These are phyloP conservation scores for Tachyglossus aculeatus DNA, from an alignment of 2,797 vertebrate species.

Conservation along the genomic window DNA sequence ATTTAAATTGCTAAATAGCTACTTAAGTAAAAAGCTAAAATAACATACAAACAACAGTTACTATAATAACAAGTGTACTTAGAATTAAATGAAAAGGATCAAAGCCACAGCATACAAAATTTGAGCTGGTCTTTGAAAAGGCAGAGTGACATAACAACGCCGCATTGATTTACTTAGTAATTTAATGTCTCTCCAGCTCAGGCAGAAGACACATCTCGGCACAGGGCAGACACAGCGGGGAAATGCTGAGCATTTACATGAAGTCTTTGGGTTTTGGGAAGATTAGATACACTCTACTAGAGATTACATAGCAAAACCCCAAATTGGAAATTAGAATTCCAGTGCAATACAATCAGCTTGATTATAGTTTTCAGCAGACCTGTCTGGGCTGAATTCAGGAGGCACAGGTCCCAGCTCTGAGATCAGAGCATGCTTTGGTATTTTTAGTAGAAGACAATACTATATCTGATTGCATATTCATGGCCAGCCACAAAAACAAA, in stretches of 20 bases:
- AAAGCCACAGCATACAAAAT: constrained; percentile 88
- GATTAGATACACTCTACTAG: constrained; percentile 70
- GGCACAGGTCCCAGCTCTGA: constrained; percentile 41
- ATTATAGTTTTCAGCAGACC: constrained; percentile 66
- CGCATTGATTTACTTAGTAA: constrained; percentile 90
- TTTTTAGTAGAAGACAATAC: constrained; percentile 39
- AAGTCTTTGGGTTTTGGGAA: constrained; percentile 68
- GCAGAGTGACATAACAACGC: constrained; percentile 83
- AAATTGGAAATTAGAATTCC: constrained; percentile 74
- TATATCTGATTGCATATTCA: constrained; percentile 15
- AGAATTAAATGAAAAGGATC: constrained; percentile 92
- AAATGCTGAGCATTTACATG: constrained; percentile 67
- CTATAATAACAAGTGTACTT: constrained; percentile 95
- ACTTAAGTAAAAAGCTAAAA: constrained; percentile 98
- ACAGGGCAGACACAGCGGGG: constrained; percentile 76
- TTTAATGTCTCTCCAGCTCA: constrained; percentile 81
- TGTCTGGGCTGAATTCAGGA: constrained; percentile 59
- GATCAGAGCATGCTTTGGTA: constrained; percentile 14
- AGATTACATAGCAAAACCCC: constrained; percentile 73
- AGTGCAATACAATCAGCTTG: constrained; percentile 67
- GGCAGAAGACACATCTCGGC: constrained; percentile 78
- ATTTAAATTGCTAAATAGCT: constrained; percentile 99
- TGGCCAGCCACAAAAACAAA: constrained; percentile 21
- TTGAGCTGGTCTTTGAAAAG: constrained; percentile 85
- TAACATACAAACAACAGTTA: constrained; percentile 99